phyloP scores from a whole-genome alignment of 1,140 invertebrate species.

The Drosophila aff. region DNA sequence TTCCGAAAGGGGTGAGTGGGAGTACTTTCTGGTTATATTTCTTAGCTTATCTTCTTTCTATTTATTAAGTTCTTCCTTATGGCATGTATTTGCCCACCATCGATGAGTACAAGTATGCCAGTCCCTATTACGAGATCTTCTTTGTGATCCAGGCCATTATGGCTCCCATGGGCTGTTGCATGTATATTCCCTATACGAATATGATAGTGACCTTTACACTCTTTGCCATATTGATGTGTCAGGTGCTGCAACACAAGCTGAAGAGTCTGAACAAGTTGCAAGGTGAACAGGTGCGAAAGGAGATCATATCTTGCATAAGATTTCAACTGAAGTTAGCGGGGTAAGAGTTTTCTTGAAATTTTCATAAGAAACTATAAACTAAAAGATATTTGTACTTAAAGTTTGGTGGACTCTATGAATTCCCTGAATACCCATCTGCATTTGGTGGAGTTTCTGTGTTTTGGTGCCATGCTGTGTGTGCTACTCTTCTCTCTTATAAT shows the following conservation, averaged over 20 bases:
- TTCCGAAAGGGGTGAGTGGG: constrained; percentile 58
- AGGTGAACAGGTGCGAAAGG: constrained; percentile 21
- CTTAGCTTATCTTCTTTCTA: not conserved
- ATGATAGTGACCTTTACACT: constrained; percentile 76
- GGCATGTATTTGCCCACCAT: constrained; percentile 72
- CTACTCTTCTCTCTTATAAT: constrained; percentile 73
- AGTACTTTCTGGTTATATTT: not conserved
- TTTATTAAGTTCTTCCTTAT: constrained; percentile 68
- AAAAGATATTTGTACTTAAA: not conserved
- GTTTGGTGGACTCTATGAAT: constrained; percentile 70
- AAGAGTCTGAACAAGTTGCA: constrained; percentile 39
- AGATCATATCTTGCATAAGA: constrained; percentile 70
- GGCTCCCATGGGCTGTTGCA: constrained; percentile 80
- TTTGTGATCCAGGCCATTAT: constrained; percentile 74
- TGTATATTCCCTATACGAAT: constrained; percentile 79
- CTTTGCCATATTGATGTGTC: constrained; percentile 75
- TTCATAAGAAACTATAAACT: not conserved
- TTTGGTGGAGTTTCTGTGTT: constrained; percentile 74
- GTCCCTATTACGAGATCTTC: constrained; percentile 73
- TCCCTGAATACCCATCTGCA: constrained; percentile 64
- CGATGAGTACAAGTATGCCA: constrained; percentile 74
- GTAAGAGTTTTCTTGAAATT: constrained; percentile 28
- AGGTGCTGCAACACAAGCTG: constrained; percentile 68
- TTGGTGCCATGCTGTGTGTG: constrained; percentile 74
- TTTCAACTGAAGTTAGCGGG: constrained; percentile 67